Evolutionary conservation across 1,140 invertebrate species (phyloP), one percentile per base, ranked within the genome.

Genomic region (Delia radicum): DNA sequence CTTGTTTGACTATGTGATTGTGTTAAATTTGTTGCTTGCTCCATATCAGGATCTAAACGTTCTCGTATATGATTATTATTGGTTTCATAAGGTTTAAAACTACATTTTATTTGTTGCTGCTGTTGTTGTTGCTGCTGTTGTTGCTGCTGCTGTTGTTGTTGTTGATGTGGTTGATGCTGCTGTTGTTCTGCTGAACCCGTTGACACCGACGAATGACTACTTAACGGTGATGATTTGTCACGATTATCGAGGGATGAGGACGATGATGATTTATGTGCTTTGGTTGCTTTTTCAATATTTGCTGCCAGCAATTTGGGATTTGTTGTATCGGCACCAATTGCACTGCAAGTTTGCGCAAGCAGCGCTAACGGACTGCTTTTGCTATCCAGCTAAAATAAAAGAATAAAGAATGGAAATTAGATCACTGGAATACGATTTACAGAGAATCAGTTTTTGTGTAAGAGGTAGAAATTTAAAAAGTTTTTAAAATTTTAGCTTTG

Each of bases 361-460:
- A 98, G 88, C 28, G 96, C 96, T 83, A 98, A 89, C 13, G 96
- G 96, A 88, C 95, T 97, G 87, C 97, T 97, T 89, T 98, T 97
- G 72, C 95, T 94, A 87, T 98, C 96, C 90, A 97, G 90, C 96
- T 98, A 91, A 75, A 93, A 86, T 88, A 88, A 87, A 88, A 75
- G 81, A 85, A 29, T 84, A 79, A 73, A 13, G 24, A n/a, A 31
- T 21, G 5, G 4, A 75, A 24, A 55, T 55, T 55, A 55, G 26
- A 46, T n/a, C n/a, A n/a, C n/a, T n/a, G n/a, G n/a, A 28, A 69
- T 27, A 28, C 18, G 37, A 42, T 42, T 3, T 42, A 12, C 3
- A 42, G 10, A 42, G 15, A 73, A 18, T 12, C 3, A 73, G 31
- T 42, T 42, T 42, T 21, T 55, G 6, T 6, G 33, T 37, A 37